These are phyloP conservation scores for Bujurquina vittata DNA, from an alignment of 2,113 vertebrate genomes.

Conservation along the genomic window DNA sequence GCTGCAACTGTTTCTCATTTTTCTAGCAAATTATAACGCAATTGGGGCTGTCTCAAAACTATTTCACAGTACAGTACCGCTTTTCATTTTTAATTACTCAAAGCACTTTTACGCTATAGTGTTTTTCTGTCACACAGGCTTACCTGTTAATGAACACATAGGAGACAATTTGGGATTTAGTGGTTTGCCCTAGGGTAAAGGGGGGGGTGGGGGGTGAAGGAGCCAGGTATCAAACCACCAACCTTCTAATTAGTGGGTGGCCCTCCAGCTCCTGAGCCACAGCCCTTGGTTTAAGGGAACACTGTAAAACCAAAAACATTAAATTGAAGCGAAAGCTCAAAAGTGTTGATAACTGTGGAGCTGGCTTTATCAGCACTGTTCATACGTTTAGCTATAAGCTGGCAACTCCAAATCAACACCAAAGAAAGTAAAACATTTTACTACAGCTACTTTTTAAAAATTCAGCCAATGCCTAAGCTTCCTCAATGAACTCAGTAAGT, in stretches of 20 bases:
- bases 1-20: neutral
- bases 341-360: neutral
- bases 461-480: conserved; percentile 26
- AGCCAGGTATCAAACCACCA: neutral
- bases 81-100: too few relatives aligned
- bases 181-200: neutral
- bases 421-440: neutral
- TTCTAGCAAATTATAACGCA: neutral
- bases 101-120: too few relatives aligned
- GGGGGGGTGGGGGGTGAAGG: too few relatives aligned
- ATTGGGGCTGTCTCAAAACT: too few relatives aligned
- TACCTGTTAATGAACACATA: neutral
- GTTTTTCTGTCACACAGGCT: too few relatives aligned
- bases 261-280: neutral
- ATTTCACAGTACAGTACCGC: too few relatives aligned
- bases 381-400: neutral
- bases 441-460: neutral
- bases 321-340: neutral
- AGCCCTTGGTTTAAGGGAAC: neutral
- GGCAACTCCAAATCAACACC: neutral
- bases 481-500: conserved; percentile 7
- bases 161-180: neutral
- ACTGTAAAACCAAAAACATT: neutral
- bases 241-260: neutral
- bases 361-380: too few relatives aligned